Evolutionary conservation across 1,140 invertebrate species (phyloP).

Genomic region (Pygmarrhopalites habei): DNA sequence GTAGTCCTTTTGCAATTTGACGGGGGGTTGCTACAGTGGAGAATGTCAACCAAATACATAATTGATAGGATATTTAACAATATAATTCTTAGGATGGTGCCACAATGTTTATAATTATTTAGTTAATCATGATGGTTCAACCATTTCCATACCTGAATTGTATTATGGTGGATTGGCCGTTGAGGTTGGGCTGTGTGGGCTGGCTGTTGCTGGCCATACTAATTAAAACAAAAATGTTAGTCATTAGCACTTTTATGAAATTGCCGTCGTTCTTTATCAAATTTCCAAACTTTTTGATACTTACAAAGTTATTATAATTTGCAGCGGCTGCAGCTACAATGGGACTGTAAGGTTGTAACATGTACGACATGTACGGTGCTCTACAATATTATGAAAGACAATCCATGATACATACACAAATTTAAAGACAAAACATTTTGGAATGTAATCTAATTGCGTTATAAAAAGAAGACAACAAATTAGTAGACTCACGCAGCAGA

Average conservation of each 20-base stretch:
- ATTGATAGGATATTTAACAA: too few species aligned
- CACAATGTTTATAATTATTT: too few species aligned
- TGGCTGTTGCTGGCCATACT: constrained; percentile 9
- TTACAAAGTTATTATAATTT: constrained; percentile 2
- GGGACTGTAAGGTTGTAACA: not conserved
- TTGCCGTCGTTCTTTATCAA: too few species aligned
- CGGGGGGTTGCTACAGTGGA: not conserved
- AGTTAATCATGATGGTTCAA: not conserved
- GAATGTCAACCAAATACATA: too few species aligned
- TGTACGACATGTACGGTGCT: constrained; percentile 12
- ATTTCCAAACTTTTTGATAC: too few species aligned
- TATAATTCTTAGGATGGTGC: too few species aligned
- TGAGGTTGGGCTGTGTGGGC: not conserved
- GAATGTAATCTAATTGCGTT: not conserved
- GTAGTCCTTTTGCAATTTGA: not conserved
- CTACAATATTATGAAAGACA: constrained; percentile 2
- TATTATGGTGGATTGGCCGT: not conserved
- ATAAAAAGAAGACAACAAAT: not conserved
- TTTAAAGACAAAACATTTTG: not conserved
- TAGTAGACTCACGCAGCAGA: not conserved
- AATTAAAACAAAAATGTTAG: too few species aligned
- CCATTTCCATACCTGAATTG: too few species aligned
- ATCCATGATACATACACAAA: too few species aligned
- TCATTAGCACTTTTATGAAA: too few species aligned
- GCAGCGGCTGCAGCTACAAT: not conserved